Percentiles rank a stretch among this genome's conserved stretches.
Conservation (phyloP, 1,140 invertebrate species). For the Zaprionus gabonicus region DNA sequence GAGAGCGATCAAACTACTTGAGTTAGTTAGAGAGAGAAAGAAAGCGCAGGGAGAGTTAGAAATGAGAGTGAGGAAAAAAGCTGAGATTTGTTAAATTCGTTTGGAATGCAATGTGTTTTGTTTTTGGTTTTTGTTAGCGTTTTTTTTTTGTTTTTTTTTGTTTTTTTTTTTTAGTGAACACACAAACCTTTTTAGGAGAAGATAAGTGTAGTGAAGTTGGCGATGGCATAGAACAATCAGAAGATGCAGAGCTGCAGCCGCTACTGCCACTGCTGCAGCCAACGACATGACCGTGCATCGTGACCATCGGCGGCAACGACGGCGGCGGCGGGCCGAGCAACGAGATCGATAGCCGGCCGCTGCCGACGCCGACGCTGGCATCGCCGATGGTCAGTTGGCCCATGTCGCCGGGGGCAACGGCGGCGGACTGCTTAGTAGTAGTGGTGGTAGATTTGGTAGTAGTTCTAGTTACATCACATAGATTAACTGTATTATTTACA, state of each 20-base stretch:
- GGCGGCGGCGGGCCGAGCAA: conserved; percentile 50
- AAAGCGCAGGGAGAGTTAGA: conserved; percentile 13
- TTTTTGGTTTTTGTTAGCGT: conserved; percentile 51
- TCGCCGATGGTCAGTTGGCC: conserved; percentile 23
- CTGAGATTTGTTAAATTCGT: conserved; percentile 44
- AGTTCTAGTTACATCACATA: conserved; percentile 83
- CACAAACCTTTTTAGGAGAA: conserved; percentile 85
- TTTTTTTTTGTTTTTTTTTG: conserved; percentile 51
- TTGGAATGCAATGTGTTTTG: conserved; percentile 48
- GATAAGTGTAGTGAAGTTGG: conserved; percentile 84
- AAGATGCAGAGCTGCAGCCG: conserved; percentile 84
- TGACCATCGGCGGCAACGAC: background rate
- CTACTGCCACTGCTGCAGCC: conserved; percentile 76
- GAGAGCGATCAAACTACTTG: conserved; percentile 4
- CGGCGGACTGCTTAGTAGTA: conserved; percentile 76
- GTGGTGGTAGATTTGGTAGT: conserved; percentile 80
- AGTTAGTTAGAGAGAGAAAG: conserved; percentile 19
- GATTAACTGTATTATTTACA: conserved; percentile 84
- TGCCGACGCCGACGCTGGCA: conserved; percentile 22
- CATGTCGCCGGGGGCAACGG: conserved; percentile 43
- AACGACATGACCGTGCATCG: conserved; percentile 27
- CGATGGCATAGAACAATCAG: conserved; percentile 85
- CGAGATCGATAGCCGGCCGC: conserved; percentile 38
- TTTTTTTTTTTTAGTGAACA: conserved; percentile 75
- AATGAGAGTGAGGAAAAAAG: conserved; percentile 45